Percentiles rank a stretch among this genome's conserved stretches.
Conservation (phyloP, 2,888 invertebrate genomes). For the Machimus atricapillus region DNA sequence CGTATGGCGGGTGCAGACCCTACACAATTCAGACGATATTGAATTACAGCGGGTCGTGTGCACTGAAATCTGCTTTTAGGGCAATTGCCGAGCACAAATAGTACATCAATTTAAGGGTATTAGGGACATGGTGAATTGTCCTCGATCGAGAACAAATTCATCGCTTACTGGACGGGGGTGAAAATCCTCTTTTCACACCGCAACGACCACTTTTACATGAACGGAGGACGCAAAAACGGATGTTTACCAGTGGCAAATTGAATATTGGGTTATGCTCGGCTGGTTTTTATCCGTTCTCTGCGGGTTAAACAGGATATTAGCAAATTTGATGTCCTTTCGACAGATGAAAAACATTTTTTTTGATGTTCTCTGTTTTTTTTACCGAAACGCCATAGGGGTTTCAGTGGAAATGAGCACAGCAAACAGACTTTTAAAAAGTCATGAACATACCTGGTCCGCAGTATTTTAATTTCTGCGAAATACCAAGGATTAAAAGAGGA, state of each 20-base stretch:
- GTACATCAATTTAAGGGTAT: background rate
- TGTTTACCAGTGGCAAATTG: constrained; percentile 25
- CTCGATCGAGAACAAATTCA: background rate
- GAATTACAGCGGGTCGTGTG: background rate
- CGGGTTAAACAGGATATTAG: constrained; percentile 1
- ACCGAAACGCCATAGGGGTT: background rate
- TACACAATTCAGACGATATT: background rate
- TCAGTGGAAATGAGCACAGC: background rate
- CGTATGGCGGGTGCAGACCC: background rate
- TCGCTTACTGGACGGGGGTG: background rate
- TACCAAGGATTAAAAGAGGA: background rate
- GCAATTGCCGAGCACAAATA: background rate
- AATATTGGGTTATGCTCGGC: background rate
- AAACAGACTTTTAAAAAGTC: background rate
- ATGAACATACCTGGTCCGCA: no score
- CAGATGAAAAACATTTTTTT: background rate
- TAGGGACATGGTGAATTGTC: constrained; percentile 13
- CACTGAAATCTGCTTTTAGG: background rate
- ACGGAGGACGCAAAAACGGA: background rate
- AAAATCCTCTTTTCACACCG: background rate
- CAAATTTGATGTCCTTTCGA: background rate
- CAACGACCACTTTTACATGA: background rate
- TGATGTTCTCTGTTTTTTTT: background rate
- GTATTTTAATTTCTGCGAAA: background rate
- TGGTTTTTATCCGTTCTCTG: background rate